phyloP scores from a whole-genome alignment of 2,797 vertebrate genomes.

The Allobates femoralis region DNA sequence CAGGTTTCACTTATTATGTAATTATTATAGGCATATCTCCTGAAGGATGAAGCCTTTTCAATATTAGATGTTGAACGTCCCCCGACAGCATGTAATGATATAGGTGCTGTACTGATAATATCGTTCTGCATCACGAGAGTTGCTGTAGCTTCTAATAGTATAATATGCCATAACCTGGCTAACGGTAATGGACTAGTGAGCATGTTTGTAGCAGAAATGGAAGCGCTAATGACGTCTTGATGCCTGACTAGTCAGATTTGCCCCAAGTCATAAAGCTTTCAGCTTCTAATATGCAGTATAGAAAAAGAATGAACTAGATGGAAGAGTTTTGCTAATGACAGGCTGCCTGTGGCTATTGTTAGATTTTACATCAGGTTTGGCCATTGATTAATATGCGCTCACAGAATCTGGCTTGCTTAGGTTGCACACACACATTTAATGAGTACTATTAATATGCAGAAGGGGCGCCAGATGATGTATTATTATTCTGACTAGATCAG shows the following conservation, averaged over 20 bases:
- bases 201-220: not conserved
- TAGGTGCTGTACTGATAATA: not conserved
- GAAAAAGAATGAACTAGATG: constrained; percentile 13
- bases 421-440: constrained; percentile 42
- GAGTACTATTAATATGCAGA: constrained; percentile 52
- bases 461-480: constrained; percentile 19
- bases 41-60: not conserved
- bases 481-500: constrained; percentile 29
- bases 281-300: constrained; percentile 13
- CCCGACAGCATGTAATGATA: not conserved
- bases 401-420: constrained; percentile 21
- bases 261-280: constrained; percentile 7
- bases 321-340: constrained; percentile 47
- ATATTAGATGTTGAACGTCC: not conserved
- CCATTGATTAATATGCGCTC: constrained; percentile 49
- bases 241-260: constrained; percentile 9
- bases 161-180: constrained; percentile 11
- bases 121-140: not conserved
- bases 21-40: not conserved
- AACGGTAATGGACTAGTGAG: not conserved
- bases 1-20: not conserved
- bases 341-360: constrained; percentile 46
- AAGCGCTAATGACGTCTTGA: constrained; percentile 4
- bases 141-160: not conserved
- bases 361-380: constrained; percentile 34